These are phyloP conservation scores for Cephonodes hylas DNA, from an alignment of 2,888 invertebrate species.

Conservation along the genomic window DNA sequence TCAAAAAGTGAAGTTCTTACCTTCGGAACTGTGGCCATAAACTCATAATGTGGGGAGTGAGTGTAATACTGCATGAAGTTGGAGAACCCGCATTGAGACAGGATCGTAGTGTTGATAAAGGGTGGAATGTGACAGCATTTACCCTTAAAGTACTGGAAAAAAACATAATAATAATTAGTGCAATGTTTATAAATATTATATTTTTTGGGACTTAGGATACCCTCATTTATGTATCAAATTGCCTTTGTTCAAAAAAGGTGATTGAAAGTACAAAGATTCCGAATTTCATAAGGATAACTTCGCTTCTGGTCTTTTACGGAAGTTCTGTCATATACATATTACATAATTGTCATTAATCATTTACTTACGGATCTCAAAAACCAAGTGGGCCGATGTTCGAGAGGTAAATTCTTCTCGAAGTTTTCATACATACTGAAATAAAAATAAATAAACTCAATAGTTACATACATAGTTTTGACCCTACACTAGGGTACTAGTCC, in stretches of 20 bases:
- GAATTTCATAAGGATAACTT: too few relatives aligned
- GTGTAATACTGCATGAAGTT: conserved; percentile 46
- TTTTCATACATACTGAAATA: conserved; percentile 58
- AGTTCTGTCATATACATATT: too few relatives aligned
- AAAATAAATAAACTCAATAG: neutral
- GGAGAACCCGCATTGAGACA: conserved; percentile 54
- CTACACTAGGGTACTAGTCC: too few relatives aligned
- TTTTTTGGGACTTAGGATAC: too few relatives aligned
- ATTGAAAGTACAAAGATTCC: too few relatives aligned
- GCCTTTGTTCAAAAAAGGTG: too few relatives aligned
- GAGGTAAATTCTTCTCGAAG: conserved; percentile 45
- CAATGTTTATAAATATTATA: too few relatives aligned
- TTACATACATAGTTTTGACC: too few relatives aligned
- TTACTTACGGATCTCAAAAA: conserved; percentile 64
- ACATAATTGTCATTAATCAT: neutral
- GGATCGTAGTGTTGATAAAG: conserved; percentile 40
- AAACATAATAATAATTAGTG: neutral
- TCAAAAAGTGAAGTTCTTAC: neutral
- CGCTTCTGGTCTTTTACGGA: too few relatives aligned
- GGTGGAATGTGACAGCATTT: conserved; percentile 67
- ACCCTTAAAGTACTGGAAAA: conserved; percentile 57
- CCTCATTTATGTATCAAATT: too few relatives aligned
- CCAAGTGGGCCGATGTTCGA: conserved; percentile 56
- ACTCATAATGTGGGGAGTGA: conserved; percentile 32
- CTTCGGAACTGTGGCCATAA: neutral